These are phyloP conservation scores for Myotis myotis DNA, from an alignment of 2,797 vertebrate genomes.

Conservation along the genomic window DNA sequence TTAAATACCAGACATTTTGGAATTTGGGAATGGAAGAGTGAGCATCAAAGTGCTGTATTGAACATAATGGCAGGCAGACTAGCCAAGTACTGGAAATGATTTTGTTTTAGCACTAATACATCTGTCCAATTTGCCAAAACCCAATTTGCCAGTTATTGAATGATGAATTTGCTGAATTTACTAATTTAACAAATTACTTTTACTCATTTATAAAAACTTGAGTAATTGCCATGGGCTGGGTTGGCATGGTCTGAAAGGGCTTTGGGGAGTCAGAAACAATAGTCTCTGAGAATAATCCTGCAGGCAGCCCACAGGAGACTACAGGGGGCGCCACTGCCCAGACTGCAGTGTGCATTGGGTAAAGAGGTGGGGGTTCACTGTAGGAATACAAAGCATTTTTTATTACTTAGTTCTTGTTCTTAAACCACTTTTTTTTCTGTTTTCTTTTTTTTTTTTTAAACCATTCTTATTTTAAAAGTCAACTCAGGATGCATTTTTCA, in stretches of 20 bases:
- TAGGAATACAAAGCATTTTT: not conserved
- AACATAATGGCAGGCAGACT: not conserved
- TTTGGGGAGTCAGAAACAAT: not conserved
- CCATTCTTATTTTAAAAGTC: not conserved
- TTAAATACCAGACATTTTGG: not conserved
- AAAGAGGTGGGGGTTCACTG: not conserved
- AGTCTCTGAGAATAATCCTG: not conserved
- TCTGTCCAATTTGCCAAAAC: conserved; percentile 23
- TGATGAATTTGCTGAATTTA: conserved; percentile 53
- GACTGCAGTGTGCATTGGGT: not conserved
- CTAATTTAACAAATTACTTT: conserved; percentile 55
- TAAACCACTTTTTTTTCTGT: not conserved
- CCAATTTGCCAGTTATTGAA: conserved; percentile 33
- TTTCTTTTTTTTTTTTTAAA: not conserved
- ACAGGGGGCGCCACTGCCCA: not conserved
- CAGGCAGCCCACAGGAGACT: not conserved
- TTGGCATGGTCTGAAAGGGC: conserved; percentile 35
- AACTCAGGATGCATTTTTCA: not conserved
- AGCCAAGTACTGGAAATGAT: conserved; percentile 23
- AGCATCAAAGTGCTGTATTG: not conserved
- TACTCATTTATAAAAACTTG: conserved; percentile 39
- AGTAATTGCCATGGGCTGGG: not conserved
- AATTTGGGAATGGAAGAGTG: not conserved
- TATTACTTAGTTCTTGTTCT: not conserved
- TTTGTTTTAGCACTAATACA: not conserved